Evolutionary conservation across 2,888 invertebrate genomes (phyloP).

Genomic region (Polymixis lichenea): DNA sequence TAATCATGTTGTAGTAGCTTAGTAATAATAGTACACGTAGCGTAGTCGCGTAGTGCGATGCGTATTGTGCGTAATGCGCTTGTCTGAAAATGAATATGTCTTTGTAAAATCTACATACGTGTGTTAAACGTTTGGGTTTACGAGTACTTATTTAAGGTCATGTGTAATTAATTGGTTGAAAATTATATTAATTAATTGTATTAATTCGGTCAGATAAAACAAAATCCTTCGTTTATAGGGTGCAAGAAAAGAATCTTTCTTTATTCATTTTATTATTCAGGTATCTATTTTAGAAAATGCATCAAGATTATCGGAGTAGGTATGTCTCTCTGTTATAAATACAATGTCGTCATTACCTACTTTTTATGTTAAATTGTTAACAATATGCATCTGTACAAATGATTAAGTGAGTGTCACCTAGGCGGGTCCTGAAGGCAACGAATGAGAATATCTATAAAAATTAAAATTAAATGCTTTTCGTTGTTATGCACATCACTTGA

Average conservation of each 20-base stretch:
- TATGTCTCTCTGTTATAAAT: too few relatives aligned
- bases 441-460: background rate
- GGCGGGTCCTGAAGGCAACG: background rate
- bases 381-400: constrained; percentile 6
- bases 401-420: background rate
- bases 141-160: too few relatives aligned
- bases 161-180: background rate
- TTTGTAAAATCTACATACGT: background rate
- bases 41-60: background rate
- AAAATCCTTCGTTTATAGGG: background rate
- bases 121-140: background rate
- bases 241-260: background rate
- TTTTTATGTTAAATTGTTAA: background rate
- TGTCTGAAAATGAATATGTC: background rate
- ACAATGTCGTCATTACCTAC: background rate
- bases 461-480: background rate
- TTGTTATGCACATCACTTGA: background rate
- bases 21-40: too few relatives aligned
- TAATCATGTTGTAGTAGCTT: background rate
- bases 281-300: background rate
- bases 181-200: too few relatives aligned
- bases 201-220: too few relatives aligned
- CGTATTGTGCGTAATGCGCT: background rate
- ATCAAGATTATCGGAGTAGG: background rate
- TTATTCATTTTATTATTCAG: background rate